phyloP scores from a whole-genome alignment of 2,113 vertebrate species.

The Ibidorhyncha struthersii region DNA sequence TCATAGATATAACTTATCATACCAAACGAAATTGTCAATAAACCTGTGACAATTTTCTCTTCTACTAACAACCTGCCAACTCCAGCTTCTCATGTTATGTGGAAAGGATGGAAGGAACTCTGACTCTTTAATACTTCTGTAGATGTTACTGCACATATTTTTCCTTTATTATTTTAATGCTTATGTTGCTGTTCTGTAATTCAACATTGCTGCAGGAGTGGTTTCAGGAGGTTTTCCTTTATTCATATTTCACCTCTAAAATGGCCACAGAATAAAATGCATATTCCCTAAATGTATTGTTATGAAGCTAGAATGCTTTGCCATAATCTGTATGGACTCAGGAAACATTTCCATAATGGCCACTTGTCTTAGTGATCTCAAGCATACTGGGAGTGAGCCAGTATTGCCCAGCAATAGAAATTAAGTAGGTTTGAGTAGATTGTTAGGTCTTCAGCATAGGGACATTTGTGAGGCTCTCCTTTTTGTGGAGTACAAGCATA shows the following conservation, averaged over 20 bases:
- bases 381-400: background rate
- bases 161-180: background rate
- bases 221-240: background rate
- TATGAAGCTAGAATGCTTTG: background rate
- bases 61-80: background rate
- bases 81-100: background rate
- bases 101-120: background rate
- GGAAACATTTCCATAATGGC: background rate
- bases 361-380: background rate
- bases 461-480: background rate
- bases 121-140: background rate
- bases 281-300: background rate
- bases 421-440: background rate
- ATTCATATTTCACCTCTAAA: background rate
- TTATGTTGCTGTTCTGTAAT: background rate
- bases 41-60: background rate
- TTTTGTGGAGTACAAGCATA: background rate
- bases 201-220: background rate
- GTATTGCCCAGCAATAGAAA: background rate
- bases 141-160: background rate
- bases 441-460: background rate
- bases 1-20: slow-evolving; percentile 14
- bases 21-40: background rate
- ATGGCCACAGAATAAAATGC: background rate
- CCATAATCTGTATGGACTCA: background rate